These are phyloP conservation scores for Oxytorus armatus DNA, from an alignment of 2,888 invertebrate species.

Conservation along the genomic window DNA sequence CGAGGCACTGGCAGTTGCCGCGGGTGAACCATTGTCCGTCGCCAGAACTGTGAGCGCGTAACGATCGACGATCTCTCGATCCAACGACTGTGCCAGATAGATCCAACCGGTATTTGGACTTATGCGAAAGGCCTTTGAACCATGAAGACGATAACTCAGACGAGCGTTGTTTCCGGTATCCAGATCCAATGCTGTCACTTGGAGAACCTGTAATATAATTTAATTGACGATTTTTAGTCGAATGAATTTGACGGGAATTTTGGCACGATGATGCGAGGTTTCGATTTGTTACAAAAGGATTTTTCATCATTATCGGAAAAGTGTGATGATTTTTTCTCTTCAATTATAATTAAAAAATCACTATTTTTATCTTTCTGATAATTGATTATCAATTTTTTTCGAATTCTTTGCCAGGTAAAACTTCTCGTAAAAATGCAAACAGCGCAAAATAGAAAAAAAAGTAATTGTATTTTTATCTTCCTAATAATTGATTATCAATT, in stretches of 20 bases:
- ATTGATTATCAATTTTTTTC: too few species aligned
- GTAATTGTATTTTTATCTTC: too few species aligned
- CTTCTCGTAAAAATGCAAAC: too few species aligned
- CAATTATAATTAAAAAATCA: too few species aligned
- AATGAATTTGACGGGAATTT: constrained; percentile 13
- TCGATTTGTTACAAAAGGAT: too few species aligned
- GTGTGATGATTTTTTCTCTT: too few species aligned
- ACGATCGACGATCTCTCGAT: constrained; percentile 91
- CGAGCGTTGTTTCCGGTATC: constrained; percentile 98
- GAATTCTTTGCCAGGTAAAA: too few species aligned
- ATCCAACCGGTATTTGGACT: constrained; percentile 96
- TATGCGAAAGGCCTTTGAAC: constrained; percentile 91
- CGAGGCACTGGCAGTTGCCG: constrained; percentile 91
- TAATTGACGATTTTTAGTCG: constrained; percentile 3
- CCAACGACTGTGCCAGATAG: constrained; percentile 91
- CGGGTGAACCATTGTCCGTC: constrained; percentile 95
- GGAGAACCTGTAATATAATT: constrained; percentile 88
- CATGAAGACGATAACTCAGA: constrained; percentile 92
- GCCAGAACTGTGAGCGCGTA: constrained; percentile 93
- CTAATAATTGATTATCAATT: too few species aligned
- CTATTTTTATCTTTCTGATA: too few species aligned
- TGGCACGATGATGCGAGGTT: background rate
- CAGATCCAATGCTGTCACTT: constrained; percentile 95
- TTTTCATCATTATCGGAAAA: too few species aligned
- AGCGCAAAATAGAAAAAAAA: background rate